Conservation (phyloP, 2,113 vertebrate genomes). For the Perccottus glenii region DNA sequence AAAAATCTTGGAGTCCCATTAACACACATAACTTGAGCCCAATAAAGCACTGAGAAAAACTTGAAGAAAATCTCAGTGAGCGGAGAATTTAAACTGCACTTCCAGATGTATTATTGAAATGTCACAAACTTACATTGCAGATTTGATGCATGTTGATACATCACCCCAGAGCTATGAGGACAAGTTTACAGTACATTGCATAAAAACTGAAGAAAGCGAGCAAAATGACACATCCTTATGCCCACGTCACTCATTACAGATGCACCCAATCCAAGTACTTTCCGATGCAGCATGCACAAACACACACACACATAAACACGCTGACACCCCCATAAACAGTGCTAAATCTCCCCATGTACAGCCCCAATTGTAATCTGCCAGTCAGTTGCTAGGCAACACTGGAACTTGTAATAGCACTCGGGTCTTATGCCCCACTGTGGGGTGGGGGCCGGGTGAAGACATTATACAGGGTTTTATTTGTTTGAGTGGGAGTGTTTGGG, state of each 20-base stretch:
- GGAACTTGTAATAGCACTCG: slow-evolving; percentile 58
- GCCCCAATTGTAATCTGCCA: slow-evolving; percentile 55
- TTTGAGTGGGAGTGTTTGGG: slow-evolving; percentile 13
- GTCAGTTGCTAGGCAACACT: slow-evolving; percentile 80
- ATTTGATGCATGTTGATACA: neutral
- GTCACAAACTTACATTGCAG: slow-evolving; percentile 4
- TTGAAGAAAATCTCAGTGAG: neutral
- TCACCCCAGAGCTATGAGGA: neutral
- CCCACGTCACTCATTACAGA: slow-evolving; percentile 17
- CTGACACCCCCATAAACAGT: slow-evolving; percentile 47
- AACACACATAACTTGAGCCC: neutral
- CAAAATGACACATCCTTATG: slow-evolving; percentile 25
- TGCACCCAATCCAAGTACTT: slow-evolving; percentile 5
- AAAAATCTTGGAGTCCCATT: slow-evolving; percentile 5
- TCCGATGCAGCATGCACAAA: slow-evolving; percentile 10
- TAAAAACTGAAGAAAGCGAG: slow-evolving; percentile 1
- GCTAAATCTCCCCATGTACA: slow-evolving; percentile 57
- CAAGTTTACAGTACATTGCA: slow-evolving; percentile 17
- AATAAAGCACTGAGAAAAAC: too few species aligned
- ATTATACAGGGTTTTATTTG: slow-evolving; percentile 12
- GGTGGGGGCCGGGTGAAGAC: slow-evolving; percentile 24
- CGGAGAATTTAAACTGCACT: slow-evolving; percentile 5
- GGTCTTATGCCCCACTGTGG: slow-evolving; percentile 47
- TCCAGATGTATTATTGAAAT: neutral
- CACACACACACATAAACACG: slow-evolving; percentile 8